A percentile compares a stretch with the other conserved stretches of the same genome.
phyloP scores from a whole-genome alignment of 2,113 vertebrate genomes.

The Ageneiosus marmoratus region DNA sequence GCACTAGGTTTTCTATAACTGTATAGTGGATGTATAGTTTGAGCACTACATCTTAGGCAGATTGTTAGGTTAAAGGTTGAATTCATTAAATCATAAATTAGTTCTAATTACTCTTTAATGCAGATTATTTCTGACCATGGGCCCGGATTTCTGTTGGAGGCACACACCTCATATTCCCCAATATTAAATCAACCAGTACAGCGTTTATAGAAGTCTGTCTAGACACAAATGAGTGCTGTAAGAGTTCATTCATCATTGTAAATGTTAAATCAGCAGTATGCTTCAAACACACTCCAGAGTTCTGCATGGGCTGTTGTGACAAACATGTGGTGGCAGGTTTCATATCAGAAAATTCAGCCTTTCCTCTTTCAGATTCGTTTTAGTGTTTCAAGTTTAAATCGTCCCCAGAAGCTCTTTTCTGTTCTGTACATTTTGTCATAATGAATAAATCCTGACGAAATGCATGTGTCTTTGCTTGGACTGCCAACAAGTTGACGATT shows the following conservation, averaged over 20 bases:
- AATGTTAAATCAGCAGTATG: not conserved
- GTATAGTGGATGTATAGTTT: not conserved
- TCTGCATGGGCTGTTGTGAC: not conserved
- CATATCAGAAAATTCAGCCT: not conserved
- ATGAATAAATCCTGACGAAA: slow-evolving; percentile 29
- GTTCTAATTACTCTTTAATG: not conserved
- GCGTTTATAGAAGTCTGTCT: slow-evolving; percentile 15
- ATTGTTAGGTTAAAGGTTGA: not conserved
- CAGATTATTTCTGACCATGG: not conserved
- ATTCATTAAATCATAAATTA: not conserved
- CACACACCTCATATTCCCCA: not conserved
- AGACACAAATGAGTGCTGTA: not conserved
- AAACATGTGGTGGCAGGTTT: slow-evolving; percentile 18
- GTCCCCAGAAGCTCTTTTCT: not conserved
- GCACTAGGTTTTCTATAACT: no score
- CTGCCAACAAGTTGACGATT: slow-evolving; percentile 10
- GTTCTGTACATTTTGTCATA: slow-evolving; percentile 17
- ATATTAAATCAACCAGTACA: not conserved
- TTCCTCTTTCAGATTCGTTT: slow-evolving; percentile 5
- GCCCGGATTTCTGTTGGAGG: not conserved
- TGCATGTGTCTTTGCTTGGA: slow-evolving; percentile 4
- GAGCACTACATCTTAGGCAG: not conserved
- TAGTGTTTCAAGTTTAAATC: not conserved
- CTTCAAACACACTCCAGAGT: slow-evolving; percentile 9
- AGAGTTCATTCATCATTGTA: slow-evolving; percentile 2